Base-by-base conservation (phyloP, 2,113 vertebrate genomes). In the Malaclemys terrapin region DNA sequence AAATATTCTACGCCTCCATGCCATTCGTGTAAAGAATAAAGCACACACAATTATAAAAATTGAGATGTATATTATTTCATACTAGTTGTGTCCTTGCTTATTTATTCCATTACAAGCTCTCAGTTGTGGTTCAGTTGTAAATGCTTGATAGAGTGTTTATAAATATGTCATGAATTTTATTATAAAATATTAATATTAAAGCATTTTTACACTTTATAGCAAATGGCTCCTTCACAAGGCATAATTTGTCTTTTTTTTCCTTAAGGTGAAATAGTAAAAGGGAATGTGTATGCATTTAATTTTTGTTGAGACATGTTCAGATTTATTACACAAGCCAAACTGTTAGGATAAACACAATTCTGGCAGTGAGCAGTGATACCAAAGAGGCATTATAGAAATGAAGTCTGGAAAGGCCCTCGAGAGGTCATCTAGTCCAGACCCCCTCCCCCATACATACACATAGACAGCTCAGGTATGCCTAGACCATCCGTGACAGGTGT, bases 1-100 rank as follows among this genome's bases (percentile, higher is more conserved):
- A 98, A 98, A 98, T 98, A 98, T 92, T 98, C 96, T 96, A 98
- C 90, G 97, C 98, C 98, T 98, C 97, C 98, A 98, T 98, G 98
- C 96, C 98, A 98, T 98, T 98, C 98, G 98, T 99, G 98, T 98
- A 98, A 98, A 98, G 97, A 98, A 98, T 98, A 98, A 99, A 99
- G 98, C 98, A 99, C 98, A 98, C 98, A 98, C 91, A 85, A 98
- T 98, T 98, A 98, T 98, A 98, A 98, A 98, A 96, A 96, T 93
- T 95, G 89, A 98, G 97, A 98, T 98, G 98, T 99, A 98, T 98
- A 98, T 98, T 98, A 98, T 98, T 98, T 98, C 98, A 98, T 98
- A 98, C 97, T 98, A 98, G 81, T 91, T 95, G 98, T 98, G 97
- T 98, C 96, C 75, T 97, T 97, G 98, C 93, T 98, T 98, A 97